Evolutionary conservation across 2,888 invertebrate species (phyloP), one percentile per base, ranked within the genome.

Genomic region (Tethea ocularis): DNA sequence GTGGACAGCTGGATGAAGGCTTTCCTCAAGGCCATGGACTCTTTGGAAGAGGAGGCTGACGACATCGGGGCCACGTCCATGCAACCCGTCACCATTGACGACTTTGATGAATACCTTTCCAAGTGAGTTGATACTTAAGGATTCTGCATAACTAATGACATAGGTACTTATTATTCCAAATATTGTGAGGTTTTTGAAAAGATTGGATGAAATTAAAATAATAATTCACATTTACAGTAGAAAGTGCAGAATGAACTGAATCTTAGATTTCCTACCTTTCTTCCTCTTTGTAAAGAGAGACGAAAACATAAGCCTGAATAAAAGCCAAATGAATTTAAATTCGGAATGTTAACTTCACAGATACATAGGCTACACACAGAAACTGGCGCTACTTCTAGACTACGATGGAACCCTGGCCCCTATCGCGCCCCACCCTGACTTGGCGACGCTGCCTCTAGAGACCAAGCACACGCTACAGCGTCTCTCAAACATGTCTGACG

Each of bases 351-450:
- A 5, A 52, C 5, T 22, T 81, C 78, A 38, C 77, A 97, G 97
- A 84, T 97, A 97, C 87, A 96, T 97, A 75, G 97, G 97, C 62
- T 96, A 96, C 75, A 96, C 96, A 10, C 96, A 97, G 80, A 98
- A 98, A 89, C 86, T 98, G 77, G 97, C 97, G 0, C 89, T 98
- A 1, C 88, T 97, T 0, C 88, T 98, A 74, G 98, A 98, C 87
- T 98, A 97, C 86, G 98, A 98, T 81, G 98, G 98, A 29, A 98
- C 98, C 1, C 88, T 98, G 71, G 97, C 98, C 0, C 97, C 97
- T 0, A 97, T 98, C 65, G 97, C 97, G 0, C 97, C 97, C 0
- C 97, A 97, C 89, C 98, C 98, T 0, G 97, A 98, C 88, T 90
- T 98, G 66, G 98, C 98, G n/a, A 96, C 96, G 0, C 93, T 98